phyloP scores from a whole-genome alignment of 2,888 invertebrate species.

The Zygogramma bicolorata region DNA sequence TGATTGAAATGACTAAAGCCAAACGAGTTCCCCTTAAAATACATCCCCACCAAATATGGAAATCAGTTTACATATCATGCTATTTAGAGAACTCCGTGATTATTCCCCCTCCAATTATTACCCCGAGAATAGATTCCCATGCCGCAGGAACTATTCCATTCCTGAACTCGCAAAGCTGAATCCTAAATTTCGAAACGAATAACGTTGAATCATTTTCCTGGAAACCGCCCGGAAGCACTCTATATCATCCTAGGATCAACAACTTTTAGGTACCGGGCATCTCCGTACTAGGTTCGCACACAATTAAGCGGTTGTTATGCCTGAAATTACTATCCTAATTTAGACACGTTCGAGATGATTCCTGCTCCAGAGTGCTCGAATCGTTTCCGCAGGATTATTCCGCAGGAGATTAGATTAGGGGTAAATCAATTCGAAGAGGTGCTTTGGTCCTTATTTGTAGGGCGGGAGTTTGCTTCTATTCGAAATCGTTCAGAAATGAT shows the following conservation, averaged over 20 bases:
- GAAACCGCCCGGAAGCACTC: slow-evolving; percentile 9
- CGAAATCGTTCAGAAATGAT: too few species aligned
- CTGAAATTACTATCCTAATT: slow-evolving; percentile 45
- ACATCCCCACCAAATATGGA: too few species aligned
- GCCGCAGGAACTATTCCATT: background rate
- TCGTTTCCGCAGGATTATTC: slow-evolving; percentile 40
- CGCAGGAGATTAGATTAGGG: slow-evolving; percentile 20
- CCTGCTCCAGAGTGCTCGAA: slow-evolving; percentile 33
- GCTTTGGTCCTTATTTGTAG: background rate
- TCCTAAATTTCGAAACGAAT: slow-evolving; percentile 5
- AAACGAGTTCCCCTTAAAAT: too few species aligned
- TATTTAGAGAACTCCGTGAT: too few species aligned
- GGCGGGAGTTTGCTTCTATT: too few species aligned
- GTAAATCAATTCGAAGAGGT: slow-evolving; percentile 24
- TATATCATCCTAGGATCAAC: slow-evolving; percentile 43
- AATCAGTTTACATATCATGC: too few species aligned
- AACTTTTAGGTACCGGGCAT: slow-evolving; percentile 39
- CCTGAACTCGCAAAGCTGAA: background rate
- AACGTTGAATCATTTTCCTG: background rate
- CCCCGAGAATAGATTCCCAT: too few species aligned
- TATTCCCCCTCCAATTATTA: too few species aligned
- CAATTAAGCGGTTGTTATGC: slow-evolving; percentile 48
- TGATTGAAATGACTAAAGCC: too few species aligned
- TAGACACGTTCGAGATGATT: slow-evolving; percentile 47
- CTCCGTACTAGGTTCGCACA: slow-evolving; percentile 42